Evolutionary conservation across 2,113 vertebrate genomes (phyloP).

Genomic region (Nyctibius bracteatus): DNA sequence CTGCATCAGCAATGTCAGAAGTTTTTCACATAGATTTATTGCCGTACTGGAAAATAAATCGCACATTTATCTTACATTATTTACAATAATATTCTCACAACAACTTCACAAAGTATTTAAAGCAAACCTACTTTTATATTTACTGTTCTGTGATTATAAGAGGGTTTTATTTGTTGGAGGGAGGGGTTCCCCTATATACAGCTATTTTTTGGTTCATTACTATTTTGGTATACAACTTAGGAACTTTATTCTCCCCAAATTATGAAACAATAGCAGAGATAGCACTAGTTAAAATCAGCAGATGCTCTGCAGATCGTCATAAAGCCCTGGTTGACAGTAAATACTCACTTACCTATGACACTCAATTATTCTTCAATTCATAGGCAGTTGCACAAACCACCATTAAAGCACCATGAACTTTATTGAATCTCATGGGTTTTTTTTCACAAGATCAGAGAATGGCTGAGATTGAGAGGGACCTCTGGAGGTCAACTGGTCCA

Average conservation of each 20-base stretch:
- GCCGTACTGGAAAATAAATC: constrained; percentile 12
- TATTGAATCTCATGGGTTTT: not conserved
- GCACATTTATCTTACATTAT: not conserved
- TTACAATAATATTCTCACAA: not conserved
- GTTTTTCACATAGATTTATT: not conserved
- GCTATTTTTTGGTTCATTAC: not conserved
- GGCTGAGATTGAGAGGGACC: not conserved
- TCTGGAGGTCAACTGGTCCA: not conserved
- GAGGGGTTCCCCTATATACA: not conserved
- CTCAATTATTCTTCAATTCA: not conserved
- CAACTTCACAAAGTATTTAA: not conserved
- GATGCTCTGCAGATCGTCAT: not conserved
- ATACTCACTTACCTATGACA: not conserved
- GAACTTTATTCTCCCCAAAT: not conserved
- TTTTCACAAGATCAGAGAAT: not conserved
- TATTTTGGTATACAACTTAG: not conserved
- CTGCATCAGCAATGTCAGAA: not conserved
- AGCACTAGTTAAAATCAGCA: not conserved
- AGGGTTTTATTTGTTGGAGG: not conserved
- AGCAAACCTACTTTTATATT: not conserved
- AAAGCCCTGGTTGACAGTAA: not conserved
- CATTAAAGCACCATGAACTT: not conserved
- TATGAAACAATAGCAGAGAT: not conserved
- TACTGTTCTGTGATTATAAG: not conserved
- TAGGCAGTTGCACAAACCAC: not conserved